Conservation (phyloP, 2,797 vertebrate genomes). For the Sparidentex hasta region DNA sequence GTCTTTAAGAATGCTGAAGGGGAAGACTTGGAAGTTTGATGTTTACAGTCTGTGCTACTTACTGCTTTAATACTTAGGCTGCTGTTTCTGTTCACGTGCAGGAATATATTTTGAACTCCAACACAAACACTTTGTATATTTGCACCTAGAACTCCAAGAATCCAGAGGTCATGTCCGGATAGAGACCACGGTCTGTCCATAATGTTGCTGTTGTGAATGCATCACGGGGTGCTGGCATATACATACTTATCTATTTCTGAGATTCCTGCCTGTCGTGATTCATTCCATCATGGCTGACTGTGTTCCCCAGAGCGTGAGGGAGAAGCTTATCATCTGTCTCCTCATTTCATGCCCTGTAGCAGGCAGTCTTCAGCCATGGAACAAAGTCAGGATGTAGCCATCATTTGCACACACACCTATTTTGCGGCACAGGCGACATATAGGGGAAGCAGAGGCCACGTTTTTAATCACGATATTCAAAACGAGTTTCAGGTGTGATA, state of each 20-base stretch:
- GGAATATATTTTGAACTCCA: slow-evolving; percentile 19
- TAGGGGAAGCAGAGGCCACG: slow-evolving; percentile 32
- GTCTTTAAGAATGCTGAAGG: slow-evolving; percentile 58
- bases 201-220: slow-evolving; percentile 41
- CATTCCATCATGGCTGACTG: slow-evolving; percentile 70
- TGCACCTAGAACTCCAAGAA: slow-evolving; percentile 6
- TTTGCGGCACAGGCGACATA: slow-evolving; percentile 46
- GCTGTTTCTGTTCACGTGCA: slow-evolving; percentile 13
- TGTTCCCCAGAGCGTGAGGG: slow-evolving; percentile 67
- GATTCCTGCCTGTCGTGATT: slow-evolving; percentile 65
- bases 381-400: slow-evolving; percentile 63
- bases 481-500: slow-evolving; percentile 49
- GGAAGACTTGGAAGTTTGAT: slow-evolving; percentile 51
- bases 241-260: slow-evolving; percentile 64
- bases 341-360: slow-evolving; percentile 76
- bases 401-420: slow-evolving; percentile 56
- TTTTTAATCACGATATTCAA: slow-evolving; percentile 64
- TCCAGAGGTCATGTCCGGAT: slow-evolving; percentile 20
- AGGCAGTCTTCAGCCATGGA: slow-evolving; percentile 58
- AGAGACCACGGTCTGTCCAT: slow-evolving; percentile 16
- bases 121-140: not conserved
- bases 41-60: slow-evolving; percentile 38
- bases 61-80: slow-evolving; percentile 18
- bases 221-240: slow-evolving; percentile 22
- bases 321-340: slow-evolving; percentile 79